Conservation (phyloP, 1,140 invertebrate genomes). For the Zeugodacus cucurbitae region DNA sequence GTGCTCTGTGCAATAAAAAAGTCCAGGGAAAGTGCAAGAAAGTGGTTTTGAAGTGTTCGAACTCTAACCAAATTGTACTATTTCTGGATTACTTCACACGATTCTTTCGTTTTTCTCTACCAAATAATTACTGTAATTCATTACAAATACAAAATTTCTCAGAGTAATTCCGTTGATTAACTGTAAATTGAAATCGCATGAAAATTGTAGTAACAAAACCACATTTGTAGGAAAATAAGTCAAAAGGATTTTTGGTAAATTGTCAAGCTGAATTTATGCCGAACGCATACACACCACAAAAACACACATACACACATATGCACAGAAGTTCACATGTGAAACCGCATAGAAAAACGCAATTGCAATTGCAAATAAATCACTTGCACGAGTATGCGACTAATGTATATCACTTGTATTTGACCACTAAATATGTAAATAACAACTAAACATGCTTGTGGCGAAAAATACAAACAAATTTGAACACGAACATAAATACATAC, state of each 20-base stretch:
- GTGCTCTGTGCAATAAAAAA: too few relatives aligned
- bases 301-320: background rate
- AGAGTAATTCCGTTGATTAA: background rate
- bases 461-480: background rate
- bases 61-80: too few relatives aligned
- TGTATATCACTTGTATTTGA: background rate
- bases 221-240: background rate
- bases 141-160: background rate
- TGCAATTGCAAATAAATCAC: background rate
- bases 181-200: background rate
- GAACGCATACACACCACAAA: background rate
- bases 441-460: background rate
- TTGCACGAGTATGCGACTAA: background rate
- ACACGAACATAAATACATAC: background rate
- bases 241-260: background rate
- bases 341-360: background rate
- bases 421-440: background rate
- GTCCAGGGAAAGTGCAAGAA: too few relatives aligned
- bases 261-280: background rate
- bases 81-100: too few relatives aligned
- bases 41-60: too few relatives aligned
- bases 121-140: too few relatives aligned
- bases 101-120: too few relatives aligned
- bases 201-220: background rate
- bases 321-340: background rate